Percentiles rank a stretch among this genome's conserved stretches.
These are phyloP conservation scores for Cataglyphis albicans DNA, from an alignment of 2,888 invertebrate genomes.

Conservation along the genomic window DNA sequence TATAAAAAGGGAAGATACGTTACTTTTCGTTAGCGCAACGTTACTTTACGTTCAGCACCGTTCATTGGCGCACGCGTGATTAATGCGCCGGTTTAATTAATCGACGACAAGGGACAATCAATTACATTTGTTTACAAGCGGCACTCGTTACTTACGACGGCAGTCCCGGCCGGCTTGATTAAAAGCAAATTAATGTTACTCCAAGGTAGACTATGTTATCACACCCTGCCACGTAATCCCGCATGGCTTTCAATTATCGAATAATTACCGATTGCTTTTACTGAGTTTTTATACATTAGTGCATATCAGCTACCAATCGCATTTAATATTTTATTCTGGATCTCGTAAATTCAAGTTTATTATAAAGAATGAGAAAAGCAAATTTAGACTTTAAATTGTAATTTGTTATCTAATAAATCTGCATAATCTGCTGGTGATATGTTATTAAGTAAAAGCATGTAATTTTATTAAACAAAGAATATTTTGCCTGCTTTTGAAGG, in stretches of 20 bases:
- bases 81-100: constrained; percentile 74
- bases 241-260: constrained; percentile 26
- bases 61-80: constrained; percentile 45
- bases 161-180: constrained; percentile 64
- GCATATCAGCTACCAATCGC: not conserved
- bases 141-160: constrained; percentile 67
- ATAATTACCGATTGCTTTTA: constrained; percentile 27
- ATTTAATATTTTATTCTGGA: not conserved
- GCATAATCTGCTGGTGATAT: not conserved
- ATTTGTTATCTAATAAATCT: not conserved
- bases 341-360: constrained; percentile 5
- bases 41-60: constrained; percentile 19
- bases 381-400: not conserved
- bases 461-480: not conserved
- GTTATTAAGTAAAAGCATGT: not conserved
- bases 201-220: constrained; percentile 64
- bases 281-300: constrained; percentile 3
- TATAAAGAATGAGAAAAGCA: not conserved
- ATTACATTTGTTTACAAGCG: constrained; percentile 75
- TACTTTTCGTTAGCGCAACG: constrained; percentile 23
- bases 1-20: not conserved
- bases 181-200: constrained; percentile 72
- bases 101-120: constrained; percentile 73
- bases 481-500: not conserved
- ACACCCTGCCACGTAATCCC: constrained; percentile 28